Conservation (phyloP, 2,113 vertebrate genomes). For the Dissostichus mawsoni region DNA sequence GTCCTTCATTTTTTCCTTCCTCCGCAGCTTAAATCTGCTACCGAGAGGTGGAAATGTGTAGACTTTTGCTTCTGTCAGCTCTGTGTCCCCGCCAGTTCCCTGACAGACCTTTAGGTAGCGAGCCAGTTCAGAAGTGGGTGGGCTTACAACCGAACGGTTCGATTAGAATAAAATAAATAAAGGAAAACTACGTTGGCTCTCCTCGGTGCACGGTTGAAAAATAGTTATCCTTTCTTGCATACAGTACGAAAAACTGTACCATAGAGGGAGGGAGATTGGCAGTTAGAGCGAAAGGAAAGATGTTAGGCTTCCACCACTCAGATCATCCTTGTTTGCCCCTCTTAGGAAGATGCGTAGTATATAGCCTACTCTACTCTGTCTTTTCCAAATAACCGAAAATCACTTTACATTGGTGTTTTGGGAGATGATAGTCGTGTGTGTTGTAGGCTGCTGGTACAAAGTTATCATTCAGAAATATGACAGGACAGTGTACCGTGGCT, state of each 20-base stretch:
- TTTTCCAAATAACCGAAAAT: constrained; percentile 10
- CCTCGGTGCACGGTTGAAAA: constrained; percentile 21
- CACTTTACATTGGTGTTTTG: background rate
- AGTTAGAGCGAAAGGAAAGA: background rate
- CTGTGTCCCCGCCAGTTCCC: constrained; percentile 42
- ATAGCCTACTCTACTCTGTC: background rate
- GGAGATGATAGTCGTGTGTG: constrained; percentile 27
- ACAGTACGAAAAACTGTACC: background rate
- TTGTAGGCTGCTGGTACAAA: constrained; percentile 18
- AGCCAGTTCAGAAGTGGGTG: constrained; percentile 67
- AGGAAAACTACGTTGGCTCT: constrained; percentile 16
- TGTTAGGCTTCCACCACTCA: background rate
- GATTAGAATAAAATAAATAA: constrained; percentile 22
- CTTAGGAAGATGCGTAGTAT: background rate
- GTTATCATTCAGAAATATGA: constrained; percentile 55
- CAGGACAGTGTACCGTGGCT: constrained; percentile 45
- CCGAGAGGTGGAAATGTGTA: constrained; percentile 71
- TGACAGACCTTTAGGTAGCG: constrained; percentile 40
- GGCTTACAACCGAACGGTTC: constrained; percentile 63
- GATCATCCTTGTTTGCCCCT: background rate
- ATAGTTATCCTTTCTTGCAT: constrained; percentile 6
- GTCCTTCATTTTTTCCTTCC: constrained; percentile 89
- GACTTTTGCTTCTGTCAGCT: constrained; percentile 63
- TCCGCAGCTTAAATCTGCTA: constrained; percentile 15
- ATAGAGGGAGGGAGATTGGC: accelerated